Evolutionary conservation across 1,140 invertebrate genomes (phyloP).

Genomic region (Drosophila bifasciata): DNA sequence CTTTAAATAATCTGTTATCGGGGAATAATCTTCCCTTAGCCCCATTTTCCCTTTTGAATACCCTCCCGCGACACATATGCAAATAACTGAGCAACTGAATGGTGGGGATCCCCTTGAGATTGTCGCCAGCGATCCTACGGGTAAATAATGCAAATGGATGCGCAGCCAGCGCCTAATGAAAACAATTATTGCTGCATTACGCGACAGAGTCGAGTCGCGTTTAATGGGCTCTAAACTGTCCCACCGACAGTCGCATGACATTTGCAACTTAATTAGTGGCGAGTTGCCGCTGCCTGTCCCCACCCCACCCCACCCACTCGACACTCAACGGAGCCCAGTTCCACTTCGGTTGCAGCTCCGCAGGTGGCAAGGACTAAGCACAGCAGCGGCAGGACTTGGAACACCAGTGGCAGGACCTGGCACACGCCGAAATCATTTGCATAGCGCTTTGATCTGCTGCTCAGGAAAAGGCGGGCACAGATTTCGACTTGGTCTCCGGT

Average conservation of each 20-base stretch:
- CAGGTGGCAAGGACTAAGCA: constrained; percentile 37
- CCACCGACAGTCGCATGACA: constrained; percentile 49
- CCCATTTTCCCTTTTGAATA: not conserved
- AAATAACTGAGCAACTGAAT: constrained; percentile 54
- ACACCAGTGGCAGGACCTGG: constrained; percentile 5
- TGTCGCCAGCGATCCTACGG: constrained; percentile 29
- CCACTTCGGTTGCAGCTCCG: constrained; percentile 11
- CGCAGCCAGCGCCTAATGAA: constrained; percentile 51
- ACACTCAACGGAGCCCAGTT: constrained; percentile 1
- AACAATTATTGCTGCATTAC: constrained; percentile 78
- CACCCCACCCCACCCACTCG: constrained; percentile 28
- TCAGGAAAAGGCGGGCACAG: constrained; percentile 18
- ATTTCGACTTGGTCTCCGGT: not conserved
- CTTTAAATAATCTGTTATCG: too few relatives aligned
- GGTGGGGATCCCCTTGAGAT: constrained; percentile 22
- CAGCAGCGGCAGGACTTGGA: too few relatives aligned
- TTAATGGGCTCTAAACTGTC: constrained; percentile 76
- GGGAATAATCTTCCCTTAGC: not conserved
- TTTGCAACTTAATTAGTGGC: constrained; percentile 77
- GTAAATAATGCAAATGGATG: constrained; percentile 67
- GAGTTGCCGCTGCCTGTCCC: constrained; percentile 25
- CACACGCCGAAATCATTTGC: constrained; percentile 59
- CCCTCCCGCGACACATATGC: constrained; percentile 34
- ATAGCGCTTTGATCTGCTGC: constrained; percentile 69
- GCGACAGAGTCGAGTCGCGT: constrained; percentile 55